Conservation (phyloP, 2,113 vertebrate genomes). For the Otolemur garnettii region DNA sequence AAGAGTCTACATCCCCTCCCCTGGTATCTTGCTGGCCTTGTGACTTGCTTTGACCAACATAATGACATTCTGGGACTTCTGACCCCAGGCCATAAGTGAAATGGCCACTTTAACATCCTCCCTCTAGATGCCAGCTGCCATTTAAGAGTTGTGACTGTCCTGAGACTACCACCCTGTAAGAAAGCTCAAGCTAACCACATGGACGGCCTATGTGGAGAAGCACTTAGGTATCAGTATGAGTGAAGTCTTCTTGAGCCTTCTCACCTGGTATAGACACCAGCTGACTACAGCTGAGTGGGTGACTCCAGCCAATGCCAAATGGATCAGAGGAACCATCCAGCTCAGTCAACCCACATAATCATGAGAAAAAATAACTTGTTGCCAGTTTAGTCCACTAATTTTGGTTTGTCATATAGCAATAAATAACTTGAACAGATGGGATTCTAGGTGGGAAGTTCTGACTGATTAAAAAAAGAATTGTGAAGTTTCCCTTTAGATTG, state of each 20-base stretch:
- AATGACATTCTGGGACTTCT: background rate
- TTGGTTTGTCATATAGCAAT: background rate
- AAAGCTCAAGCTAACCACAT: background rate
- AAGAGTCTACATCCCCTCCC: background rate
- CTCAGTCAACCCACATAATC: background rate
- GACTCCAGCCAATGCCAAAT: background rate
- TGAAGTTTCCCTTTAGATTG: background rate
- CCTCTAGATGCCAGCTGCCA: background rate
- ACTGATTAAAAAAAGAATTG: background rate
- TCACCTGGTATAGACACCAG: background rate
- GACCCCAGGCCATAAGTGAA: background rate
- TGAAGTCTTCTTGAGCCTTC: constrained; percentile 40
- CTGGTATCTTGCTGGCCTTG: background rate
- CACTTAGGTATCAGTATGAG: background rate
- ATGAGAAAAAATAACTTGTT: background rate
- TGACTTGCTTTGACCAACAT: background rate
- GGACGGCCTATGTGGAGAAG: background rate
- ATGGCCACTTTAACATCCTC: background rate
- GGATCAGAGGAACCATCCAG: background rate
- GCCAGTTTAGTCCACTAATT: background rate
- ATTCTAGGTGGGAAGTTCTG: background rate
- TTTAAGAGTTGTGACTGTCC: background rate
- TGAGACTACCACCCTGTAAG: background rate
- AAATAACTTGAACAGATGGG: background rate
- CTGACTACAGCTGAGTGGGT: background rate